Evolutionary conservation across 2,113 vertebrate genomes (phyloP).

Genomic region (Perognathus longimembris): DNA sequence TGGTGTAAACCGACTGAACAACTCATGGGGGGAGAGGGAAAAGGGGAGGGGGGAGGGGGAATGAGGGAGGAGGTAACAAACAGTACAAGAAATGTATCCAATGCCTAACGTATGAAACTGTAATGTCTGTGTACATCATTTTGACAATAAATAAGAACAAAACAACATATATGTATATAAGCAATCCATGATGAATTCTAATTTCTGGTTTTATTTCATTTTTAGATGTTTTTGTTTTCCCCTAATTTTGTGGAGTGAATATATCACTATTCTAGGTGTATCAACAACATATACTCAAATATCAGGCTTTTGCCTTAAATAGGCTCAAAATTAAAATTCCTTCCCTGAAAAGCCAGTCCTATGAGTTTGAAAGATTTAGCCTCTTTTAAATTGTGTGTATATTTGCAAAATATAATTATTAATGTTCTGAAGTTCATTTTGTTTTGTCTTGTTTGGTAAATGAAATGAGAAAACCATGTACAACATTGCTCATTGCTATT

Average conservation of each 20-base stretch:
- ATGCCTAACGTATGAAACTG: too few species aligned
- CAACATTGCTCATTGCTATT: background rate
- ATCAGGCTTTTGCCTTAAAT: background rate
- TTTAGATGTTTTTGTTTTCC: background rate
- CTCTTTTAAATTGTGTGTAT: background rate
- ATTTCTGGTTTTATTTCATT: background rate
- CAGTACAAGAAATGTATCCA: too few species aligned
- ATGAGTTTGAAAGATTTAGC: background rate
- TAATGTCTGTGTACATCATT: too few species aligned
- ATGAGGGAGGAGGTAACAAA: too few species aligned
- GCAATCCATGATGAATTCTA: background rate
- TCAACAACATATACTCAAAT: background rate
- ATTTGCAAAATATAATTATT: background rate
- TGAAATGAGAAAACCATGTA: background rate
- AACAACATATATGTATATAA: too few species aligned
- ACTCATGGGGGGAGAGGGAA: too few species aligned
- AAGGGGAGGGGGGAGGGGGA: too few species aligned
- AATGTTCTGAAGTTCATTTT: background rate
- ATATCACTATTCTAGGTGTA: background rate
- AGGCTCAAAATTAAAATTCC: background rate
- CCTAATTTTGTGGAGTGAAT: background rate
- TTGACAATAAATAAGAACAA: too few species aligned
- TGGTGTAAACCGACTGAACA: too few species aligned
- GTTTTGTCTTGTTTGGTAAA: background rate
- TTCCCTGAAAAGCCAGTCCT: background rate